These are phyloP conservation scores for Lepidocyrtoides sp. DNA, from an alignment of 2,888 invertebrate species.

Conservation along the genomic window DNA sequence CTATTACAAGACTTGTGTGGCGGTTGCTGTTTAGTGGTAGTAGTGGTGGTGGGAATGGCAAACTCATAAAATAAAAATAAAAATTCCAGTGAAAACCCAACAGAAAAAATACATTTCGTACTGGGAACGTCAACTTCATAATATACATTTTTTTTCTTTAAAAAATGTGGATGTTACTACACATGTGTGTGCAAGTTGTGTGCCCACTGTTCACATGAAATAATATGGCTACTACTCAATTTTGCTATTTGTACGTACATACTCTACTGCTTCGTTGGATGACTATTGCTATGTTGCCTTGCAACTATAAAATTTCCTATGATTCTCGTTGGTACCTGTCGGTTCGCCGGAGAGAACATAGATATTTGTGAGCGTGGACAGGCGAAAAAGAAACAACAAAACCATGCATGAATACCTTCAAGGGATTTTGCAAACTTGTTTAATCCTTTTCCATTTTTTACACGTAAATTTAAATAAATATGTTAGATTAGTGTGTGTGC, in stretches of 20 bases:
- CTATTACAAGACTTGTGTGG: slow-evolving; percentile 41
- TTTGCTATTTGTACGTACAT: background rate
- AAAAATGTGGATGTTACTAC: background rate
- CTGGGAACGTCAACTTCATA: slow-evolving; percentile 64
- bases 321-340: slow-evolving; percentile 53
- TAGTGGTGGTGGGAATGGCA: slow-evolving; percentile 59
- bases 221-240: background rate
- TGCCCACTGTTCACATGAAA: background rate
- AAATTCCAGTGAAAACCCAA: slow-evolving; percentile 63
- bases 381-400: slow-evolving; percentile 7
- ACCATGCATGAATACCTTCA: slow-evolving; percentile 69
- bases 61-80: slow-evolving; percentile 55
- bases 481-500: slow-evolving; percentile 22
- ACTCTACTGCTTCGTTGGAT: too few relatives aligned
- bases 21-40: background rate
- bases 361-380: slow-evolving; percentile 49
- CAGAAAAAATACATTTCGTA: slow-evolving; percentile 37
- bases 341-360: slow-evolving; percentile 39
- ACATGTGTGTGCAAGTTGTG: slow-evolving; percentile 17
- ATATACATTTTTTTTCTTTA: background rate
- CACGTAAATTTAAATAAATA: slow-evolving; percentile 49
- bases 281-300: background rate
- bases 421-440: slow-evolving; percentile 80
- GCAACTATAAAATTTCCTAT: background rate
- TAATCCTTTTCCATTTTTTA: slow-evolving; percentile 64